Percentiles rank a stretch among this genome's conserved stretches.
phyloP scores from a whole-genome alignment of 2,113 vertebrate species.

The Lycaon pictus region DNA sequence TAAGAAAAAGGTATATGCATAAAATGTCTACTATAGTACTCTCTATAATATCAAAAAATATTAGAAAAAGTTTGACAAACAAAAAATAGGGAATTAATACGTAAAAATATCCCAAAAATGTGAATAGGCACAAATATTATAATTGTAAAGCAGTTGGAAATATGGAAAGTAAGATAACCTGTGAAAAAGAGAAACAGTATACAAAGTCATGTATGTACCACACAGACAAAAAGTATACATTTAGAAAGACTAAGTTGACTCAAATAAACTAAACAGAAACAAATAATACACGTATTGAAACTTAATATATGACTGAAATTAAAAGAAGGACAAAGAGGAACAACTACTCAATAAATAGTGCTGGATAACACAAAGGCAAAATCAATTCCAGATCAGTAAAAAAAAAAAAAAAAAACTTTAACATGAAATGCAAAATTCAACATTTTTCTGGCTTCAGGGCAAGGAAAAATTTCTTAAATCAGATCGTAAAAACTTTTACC shows the following conservation, averaged over 20 bases:
- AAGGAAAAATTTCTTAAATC: neutral
- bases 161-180: neutral
- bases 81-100: neutral
- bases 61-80: neutral
- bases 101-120: neutral
- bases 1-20: neutral
- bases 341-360: neutral
- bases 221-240: neutral
- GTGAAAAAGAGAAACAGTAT: neutral
- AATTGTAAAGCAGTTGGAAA: neutral
- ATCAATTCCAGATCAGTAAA: neutral
- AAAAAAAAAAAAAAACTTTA: conserved; percentile 5
- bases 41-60: neutral
- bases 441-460: neutral
- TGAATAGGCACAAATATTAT: neutral
- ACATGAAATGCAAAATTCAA: neutral
- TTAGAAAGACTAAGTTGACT: conserved; percentile 30
- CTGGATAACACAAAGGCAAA: neutral
- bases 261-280: neutral
- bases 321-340: neutral
- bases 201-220: neutral
- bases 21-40: neutral
- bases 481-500: neutral
- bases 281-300: conserved; percentile 4
- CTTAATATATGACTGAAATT: neutral